Evolutionary conservation across 2,888 invertebrate species (phyloP).

Genomic region (Dicyrtoma fusca): DNA sequence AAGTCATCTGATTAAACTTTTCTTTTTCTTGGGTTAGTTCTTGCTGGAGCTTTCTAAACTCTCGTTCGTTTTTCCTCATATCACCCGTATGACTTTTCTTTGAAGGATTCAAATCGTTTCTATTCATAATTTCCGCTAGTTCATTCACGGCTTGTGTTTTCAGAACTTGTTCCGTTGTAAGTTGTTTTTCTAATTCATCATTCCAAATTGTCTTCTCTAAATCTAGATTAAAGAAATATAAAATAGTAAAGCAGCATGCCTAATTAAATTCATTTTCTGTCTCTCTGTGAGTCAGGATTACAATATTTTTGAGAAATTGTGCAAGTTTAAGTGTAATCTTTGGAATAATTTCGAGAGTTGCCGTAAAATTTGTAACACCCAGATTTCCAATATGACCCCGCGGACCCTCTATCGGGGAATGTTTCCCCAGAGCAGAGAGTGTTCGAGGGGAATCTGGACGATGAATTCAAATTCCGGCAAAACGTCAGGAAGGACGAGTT

Average conservation of each 20-base stretch:
- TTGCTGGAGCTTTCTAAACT: constrained; percentile 90
- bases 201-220: constrained; percentile 68
- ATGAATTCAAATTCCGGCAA: no score
- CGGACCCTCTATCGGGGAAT: no score
- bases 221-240: constrained; percentile 64
- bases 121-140: constrained; percentile 94
- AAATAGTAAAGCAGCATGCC: constrained; percentile 53
- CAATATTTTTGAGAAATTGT: no score
- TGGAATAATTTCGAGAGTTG: no score
- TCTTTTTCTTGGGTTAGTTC: constrained; percentile 92
- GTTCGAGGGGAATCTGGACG: no score
- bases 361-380: no score
- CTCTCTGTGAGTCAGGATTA: no score
- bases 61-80: constrained; percentile 87
- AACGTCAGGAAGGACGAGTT: no score
- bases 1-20: constrained; percentile 85
- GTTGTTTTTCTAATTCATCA: constrained; percentile 85
- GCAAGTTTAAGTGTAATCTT: no score
- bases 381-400: no score
- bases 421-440: no score
- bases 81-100: constrained; percentile 76
- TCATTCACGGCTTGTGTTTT: constrained; percentile 96
- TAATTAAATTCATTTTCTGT: no score
- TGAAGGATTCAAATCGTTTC: constrained; percentile 77
- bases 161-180: constrained; percentile 82